phyloP scores from a whole-genome alignment of 2,113 vertebrate genomes.

The Cygnus buccinator region DNA sequence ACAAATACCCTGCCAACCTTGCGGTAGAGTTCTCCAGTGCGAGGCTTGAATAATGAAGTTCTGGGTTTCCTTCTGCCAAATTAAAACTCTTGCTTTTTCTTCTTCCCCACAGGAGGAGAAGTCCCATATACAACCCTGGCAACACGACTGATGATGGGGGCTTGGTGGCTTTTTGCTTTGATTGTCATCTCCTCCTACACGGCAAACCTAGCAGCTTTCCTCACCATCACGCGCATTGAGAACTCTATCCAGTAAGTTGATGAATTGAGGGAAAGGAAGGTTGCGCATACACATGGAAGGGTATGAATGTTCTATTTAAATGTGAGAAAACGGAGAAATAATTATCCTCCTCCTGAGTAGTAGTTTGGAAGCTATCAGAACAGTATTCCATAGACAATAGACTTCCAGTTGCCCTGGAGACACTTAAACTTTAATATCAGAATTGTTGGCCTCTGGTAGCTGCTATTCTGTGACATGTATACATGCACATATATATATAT shows the following conservation, averaged over 20 bases:
- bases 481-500: background rate
- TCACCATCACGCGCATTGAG: constrained; percentile 96
- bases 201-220: constrained; percentile 97
- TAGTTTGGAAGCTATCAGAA: background rate
- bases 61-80: background rate
- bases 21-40: background rate
- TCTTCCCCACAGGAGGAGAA: constrained; percentile 87
- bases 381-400: background rate
- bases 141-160: constrained; percentile 98
- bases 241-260: constrained; percentile 97
- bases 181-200: constrained; percentile 99
- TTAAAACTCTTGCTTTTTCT: constrained; percentile 40
- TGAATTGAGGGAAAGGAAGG: background rate
- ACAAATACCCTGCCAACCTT: background rate
- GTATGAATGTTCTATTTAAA: background rate
- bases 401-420: background rate
- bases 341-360: background rate
- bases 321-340: background rate
- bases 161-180: constrained; percentile 98
- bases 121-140: constrained; percentile 96
- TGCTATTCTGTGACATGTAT: background rate
- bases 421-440: background rate
- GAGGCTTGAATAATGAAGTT: background rate
- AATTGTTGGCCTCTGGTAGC: background rate
- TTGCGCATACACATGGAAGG: background rate